These are phyloP conservation scores for Cossypha niveicapilla DNA, from an alignment of 2,797 vertebrate species.

Conservation along the genomic window DNA sequence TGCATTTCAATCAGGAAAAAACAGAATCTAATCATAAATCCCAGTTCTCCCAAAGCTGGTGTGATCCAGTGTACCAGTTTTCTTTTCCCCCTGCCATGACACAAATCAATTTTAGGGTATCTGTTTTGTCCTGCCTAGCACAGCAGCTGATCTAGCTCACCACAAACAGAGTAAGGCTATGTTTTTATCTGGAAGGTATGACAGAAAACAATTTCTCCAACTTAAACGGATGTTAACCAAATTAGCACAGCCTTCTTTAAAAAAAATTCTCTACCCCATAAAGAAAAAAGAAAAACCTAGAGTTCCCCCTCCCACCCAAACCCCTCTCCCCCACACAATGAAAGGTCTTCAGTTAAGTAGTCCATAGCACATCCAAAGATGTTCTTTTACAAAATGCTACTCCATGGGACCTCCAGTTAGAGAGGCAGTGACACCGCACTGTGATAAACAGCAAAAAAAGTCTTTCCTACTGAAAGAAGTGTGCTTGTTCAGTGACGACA, in stretches of 20 bases:
- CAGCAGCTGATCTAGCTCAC: slow-evolving; percentile 51
- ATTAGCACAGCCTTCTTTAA: background rate
- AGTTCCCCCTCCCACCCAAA: slow-evolving; percentile 20
- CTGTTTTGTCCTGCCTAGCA: slow-evolving; percentile 19
- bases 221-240: slow-evolving; percentile 63
- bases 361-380: slow-evolving; percentile 86
- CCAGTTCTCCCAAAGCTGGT: slow-evolving; percentile 9
- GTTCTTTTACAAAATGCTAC: slow-evolving; percentile 70
- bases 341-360: slow-evolving; percentile 74
- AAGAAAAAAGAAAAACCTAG: background rate
- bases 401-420: slow-evolving; percentile 75
- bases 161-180: slow-evolving; percentile 38
- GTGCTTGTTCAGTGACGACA: slow-evolving; percentile 65
- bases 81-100: background rate
- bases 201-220: slow-evolving; percentile 72
- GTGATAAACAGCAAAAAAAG: slow-evolving; percentile 62
- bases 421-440: slow-evolving; percentile 58
- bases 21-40: background rate
- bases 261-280: background rate
- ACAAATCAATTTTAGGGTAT: background rate
- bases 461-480: slow-evolving; percentile 61
- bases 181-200: slow-evolving; percentile 49
- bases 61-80: slow-evolving; percentile 53
- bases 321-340: slow-evolving; percentile 55
- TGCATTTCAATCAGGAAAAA: slow-evolving; percentile 24